Base-by-base conservation (phyloP, 2,888 invertebrate species). In the Antheraea yamamai region DNA sequence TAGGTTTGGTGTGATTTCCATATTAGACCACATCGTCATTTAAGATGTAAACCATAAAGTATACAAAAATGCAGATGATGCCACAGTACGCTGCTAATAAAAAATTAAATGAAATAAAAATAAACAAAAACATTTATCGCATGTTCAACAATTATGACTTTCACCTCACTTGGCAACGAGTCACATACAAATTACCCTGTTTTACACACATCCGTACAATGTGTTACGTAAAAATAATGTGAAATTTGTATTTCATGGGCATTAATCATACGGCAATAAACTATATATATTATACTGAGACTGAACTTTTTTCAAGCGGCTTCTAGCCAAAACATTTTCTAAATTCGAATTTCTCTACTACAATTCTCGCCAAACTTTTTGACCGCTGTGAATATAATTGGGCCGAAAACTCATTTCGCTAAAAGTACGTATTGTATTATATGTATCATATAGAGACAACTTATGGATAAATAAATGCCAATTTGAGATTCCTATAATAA, bases 221-320 rank as follows among this genome's bases (percentile, higher is more conserved):
- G 30, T 66, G 78, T 80, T 79, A 77, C 78, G 77, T 78, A 78
- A 79, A 78, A 77, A 77, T 79, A 79, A 76, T 77, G 77, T 76
- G 73, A 77, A 66, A 79, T 77, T n/a, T 4, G n/a, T 20, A 39
- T 39, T 70, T 39, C 39, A 70, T 39, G 20, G 39, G 70, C 39
- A 70, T 70, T 70, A 70, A 70, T 70, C 70, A 70, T 39, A 39
- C 35, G 70, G 39, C n/a, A 70, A 39, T 66, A 26, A 66, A 30
- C 26, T 66, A 66, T 70, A 39, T 70, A 70, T n/a, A n/a, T n/a
- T n/a, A n/a, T 70, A 39, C 23, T 10, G 39, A 18, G 39, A 18
- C 68, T 39, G 12, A 39, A 70, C n/a, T 39, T n/a, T 70, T 70
- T 70, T 39, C 39, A 66, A 30, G 16, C 26, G 4, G 16, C 12